These are phyloP conservation scores for Hydrocynus forskahlii DNA, from an alignment of 2,797 vertebrate species.

Conservation along the genomic window DNA sequence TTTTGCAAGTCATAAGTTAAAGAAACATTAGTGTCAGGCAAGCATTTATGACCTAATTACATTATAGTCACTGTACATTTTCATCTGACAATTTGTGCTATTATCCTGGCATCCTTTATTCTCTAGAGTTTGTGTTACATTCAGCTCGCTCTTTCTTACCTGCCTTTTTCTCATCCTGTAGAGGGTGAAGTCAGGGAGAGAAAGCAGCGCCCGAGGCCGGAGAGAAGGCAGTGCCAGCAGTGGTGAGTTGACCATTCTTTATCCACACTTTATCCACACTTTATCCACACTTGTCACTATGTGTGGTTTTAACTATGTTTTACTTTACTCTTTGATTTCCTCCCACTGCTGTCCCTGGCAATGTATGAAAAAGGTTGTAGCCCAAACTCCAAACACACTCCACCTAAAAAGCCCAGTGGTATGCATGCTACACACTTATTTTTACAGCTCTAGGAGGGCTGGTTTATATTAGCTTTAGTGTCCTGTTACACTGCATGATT, in stretches of 20 bases:
- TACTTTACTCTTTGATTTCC: slow-evolving; percentile 12
- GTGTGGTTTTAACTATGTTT: slow-evolving; percentile 4
- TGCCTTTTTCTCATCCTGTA: slow-evolving; percentile 58
- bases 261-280: not conserved
- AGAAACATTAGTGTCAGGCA: not conserved
- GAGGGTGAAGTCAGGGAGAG: slow-evolving; percentile 88
- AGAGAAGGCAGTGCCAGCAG: slow-evolving; percentile 84
- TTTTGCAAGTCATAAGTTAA: not conserved
- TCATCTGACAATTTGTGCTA: not conserved
- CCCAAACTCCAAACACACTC: slow-evolving; percentile 32
- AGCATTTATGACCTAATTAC: not conserved
- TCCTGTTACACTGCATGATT: not conserved
- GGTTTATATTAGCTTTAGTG: not conserved
- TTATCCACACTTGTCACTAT: not conserved
- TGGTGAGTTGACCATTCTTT: slow-evolving; percentile 79
- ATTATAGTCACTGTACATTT: not conserved
- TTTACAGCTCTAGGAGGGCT: slow-evolving; percentile 24
- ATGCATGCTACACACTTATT: slow-evolving; percentile 21
- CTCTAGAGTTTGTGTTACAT: not conserved
- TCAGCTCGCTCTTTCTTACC: slow-evolving; percentile 57
- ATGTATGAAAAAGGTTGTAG: slow-evolving; percentile 29
- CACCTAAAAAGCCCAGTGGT: slow-evolving; percentile 39
- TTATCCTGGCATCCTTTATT: not conserved
- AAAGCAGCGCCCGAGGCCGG: slow-evolving; percentile 82
- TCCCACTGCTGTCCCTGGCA: slow-evolving; percentile 20